These are phyloP conservation scores for Helicoverpa zea DNA, from an alignment of 1,140 invertebrate genomes.

Conservation along the genomic window DNA sequence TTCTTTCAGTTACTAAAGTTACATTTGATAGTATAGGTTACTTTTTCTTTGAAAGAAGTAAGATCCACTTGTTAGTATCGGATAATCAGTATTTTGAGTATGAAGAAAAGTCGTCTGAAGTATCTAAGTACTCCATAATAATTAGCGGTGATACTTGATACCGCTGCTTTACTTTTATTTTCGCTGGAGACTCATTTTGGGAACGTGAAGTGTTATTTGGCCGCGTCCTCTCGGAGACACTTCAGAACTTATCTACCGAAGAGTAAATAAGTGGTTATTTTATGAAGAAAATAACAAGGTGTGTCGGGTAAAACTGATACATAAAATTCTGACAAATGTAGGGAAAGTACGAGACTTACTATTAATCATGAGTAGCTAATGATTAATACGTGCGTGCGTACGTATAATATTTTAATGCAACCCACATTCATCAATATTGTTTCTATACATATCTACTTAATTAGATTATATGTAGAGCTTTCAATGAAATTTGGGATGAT, in stretches of 20 bases:
- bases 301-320: too few relatives aligned
- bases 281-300: background rate
- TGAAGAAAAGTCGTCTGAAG: background rate
- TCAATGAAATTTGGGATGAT: background rate
- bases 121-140: background rate
- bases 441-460: background rate
- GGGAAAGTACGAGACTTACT: too few relatives aligned
- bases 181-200: slow-evolving; percentile 10
- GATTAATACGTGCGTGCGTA: too few relatives aligned
- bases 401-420: too few relatives aligned
- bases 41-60: background rate
- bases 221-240: background rate
- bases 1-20: background rate
- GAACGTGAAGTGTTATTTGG: background rate
- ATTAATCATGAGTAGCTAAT: too few relatives aligned
- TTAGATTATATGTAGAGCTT: background rate
- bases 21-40: background rate
- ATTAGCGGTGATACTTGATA: slow-evolving; percentile 18
- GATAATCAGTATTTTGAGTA: background rate
- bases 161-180: slow-evolving; percentile 8
- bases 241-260: slow-evolving; percentile 6
- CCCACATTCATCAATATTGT: background rate
- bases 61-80: background rate
- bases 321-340: too few relatives aligned
- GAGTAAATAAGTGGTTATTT: slow-evolving; percentile 6